Evolutionary conservation across 2,113 vertebrate genomes (phyloP), one percentile per base, ranked within the genome.

Genomic region (Amphiprion ocellaris): DNA sequence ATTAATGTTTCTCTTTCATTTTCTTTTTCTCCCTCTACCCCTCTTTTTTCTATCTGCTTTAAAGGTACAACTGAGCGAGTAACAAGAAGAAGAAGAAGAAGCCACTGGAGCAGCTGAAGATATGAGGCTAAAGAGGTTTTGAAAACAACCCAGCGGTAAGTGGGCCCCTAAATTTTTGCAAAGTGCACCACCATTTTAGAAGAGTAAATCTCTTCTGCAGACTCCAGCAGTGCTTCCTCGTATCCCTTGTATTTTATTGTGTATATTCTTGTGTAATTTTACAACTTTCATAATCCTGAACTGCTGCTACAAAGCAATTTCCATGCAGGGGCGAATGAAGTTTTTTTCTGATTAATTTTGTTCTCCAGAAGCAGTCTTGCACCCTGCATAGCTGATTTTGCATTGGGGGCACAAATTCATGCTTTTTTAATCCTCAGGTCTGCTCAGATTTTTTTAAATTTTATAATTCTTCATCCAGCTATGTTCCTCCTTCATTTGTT

Each of bases 121-220:
- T 90, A 95, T 95, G 95, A 93, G 92, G 89, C 87, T 92, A 90
- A 94, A 92, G 89, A 84, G 78, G 63, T 88, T 94, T 92, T 95
- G 90, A 95, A 93, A 92, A 90, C 90, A 90, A 79, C 87, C 70
- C 76, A 91, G 83, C 16, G 92, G 95, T 95, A 87, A 94, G 94
- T 79, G 61, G n/a, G 44, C 50, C 65, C 52, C 49, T 46, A 39
- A 61, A 85, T 54, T 79, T 64, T 19, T 17, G 11, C 77, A 67
- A 39, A 70, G 33, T 60, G 23, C 58, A 12, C 59, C 21, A 2
- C 69, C 68, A 84, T 88, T 87, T 86, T 74, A 74, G 65, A 41
- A n/a, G 19, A 50, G 46, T 47, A 37, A 37, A 37, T 37, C 33
- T 37, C 33, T 37, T 37, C 33, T 37, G 46, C 15, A 30, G 30